A percentile compares a stretch with the other conserved stretches of the same genome.
phyloP scores from a whole-genome alignment of 2,797 vertebrate species.

The Fratercula arctica region DNA sequence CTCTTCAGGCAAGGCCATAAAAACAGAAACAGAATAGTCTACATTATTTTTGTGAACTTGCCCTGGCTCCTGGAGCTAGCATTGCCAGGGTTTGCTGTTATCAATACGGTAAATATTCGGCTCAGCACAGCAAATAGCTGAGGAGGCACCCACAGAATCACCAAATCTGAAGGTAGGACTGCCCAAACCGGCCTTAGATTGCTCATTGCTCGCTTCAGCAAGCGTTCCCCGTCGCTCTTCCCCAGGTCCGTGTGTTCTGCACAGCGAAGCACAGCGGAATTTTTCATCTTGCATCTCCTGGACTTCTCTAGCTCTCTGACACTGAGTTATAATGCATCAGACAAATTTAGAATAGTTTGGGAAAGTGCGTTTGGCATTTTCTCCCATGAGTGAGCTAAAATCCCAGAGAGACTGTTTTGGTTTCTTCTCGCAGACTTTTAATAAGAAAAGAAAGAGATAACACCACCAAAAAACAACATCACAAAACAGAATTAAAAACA shows the following conservation, averaged over 20 bases:
- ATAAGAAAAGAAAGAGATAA: slow-evolving; percentile 27
- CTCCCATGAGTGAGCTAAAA: slow-evolving; percentile 21
- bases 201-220: slow-evolving; percentile 37
- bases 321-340: slow-evolving; percentile 27
- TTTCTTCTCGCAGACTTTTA: slow-evolving; percentile 26
- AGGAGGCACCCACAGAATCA: slow-evolving; percentile 25
- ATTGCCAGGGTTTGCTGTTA: neutral
- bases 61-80: neutral
- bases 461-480: neutral
- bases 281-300: slow-evolving; percentile 61
- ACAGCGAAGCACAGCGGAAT: slow-evolving; percentile 51
- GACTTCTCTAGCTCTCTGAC: slow-evolving; percentile 16
- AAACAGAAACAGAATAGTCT: neutral
- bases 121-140: slow-evolving; percentile 27
- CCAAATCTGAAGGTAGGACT: slow-evolving; percentile 33
- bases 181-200: slow-evolving; percentile 50
- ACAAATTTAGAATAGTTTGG: slow-evolving; percentile 52
- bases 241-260: slow-evolving; percentile 46
- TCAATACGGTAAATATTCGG: slow-evolving; percentile 25
- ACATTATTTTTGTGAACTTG: slow-evolving; percentile 18
- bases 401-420: neutral
- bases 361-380: slow-evolving; percentile 22
- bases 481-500: slow-evolving; percentile 28
- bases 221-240: slow-evolving; percentile 31
- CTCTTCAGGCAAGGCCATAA: neutral